phyloP scores from a whole-genome alignment of 2,888 invertebrate species.

The Marasmarcha lunaedactyla region DNA sequence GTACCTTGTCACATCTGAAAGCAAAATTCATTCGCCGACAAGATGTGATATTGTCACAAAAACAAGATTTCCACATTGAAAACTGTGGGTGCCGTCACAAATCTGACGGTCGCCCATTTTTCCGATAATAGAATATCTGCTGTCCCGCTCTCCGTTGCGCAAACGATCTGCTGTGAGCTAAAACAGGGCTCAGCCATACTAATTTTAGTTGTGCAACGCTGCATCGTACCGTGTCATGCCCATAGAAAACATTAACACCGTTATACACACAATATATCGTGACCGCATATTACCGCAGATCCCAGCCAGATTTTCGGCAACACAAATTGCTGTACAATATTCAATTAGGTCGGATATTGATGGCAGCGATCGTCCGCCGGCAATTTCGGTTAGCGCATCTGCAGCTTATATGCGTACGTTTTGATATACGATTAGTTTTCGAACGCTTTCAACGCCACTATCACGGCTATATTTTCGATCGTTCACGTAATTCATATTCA shows the following conservation, averaged over 20 bases:
- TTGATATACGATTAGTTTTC: constrained; percentile 66
- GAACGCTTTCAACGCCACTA: constrained; percentile 22
- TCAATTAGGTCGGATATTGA: constrained; percentile 67
- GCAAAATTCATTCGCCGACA: too few relatives aligned
- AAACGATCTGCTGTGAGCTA: constrained; percentile 48
- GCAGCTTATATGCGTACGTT: constrained; percentile 33
- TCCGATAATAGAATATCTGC: constrained; percentile 56
- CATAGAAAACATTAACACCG: constrained; percentile 58
- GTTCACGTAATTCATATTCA: neutral
- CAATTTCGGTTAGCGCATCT: constrained; percentile 65
- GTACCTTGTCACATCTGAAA: too few relatives aligned
- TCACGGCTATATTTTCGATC: constrained; percentile 1
- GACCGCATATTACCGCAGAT: constrained; percentile 47
- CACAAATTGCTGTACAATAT: constrained; percentile 68
- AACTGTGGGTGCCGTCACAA: constrained; percentile 1
- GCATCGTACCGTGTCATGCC: constrained; percentile 49
- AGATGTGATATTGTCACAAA: too few relatives aligned
- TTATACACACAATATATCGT: constrained; percentile 49
- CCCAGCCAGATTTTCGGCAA: constrained; percentile 63
- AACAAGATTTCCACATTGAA: neutral
- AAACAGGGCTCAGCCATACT: constrained; percentile 47
- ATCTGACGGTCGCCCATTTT: constrained; percentile 30
- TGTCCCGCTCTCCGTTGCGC: constrained; percentile 48
- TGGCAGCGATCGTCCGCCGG: constrained; percentile 38
- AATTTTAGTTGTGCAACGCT: constrained; percentile 61